Evolutionary conservation across 2,797 vertebrate species (phyloP), one percentile per base, ranked within the genome.

Genomic region (Oceanodroma leucorhoa): DNA sequence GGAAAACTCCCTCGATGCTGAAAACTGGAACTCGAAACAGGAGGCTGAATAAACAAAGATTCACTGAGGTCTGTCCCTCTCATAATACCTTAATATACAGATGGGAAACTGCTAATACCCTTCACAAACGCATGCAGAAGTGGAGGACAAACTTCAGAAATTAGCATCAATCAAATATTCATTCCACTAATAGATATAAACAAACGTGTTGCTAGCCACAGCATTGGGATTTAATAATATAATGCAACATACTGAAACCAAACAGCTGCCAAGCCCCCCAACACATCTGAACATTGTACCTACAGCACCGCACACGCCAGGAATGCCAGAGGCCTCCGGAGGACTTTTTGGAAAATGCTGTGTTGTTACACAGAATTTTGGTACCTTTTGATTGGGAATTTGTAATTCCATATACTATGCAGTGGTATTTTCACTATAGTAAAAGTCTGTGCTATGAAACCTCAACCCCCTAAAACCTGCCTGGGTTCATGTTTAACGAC

Each of bases 261-360:
- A 81, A 34, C 0, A 1, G 38, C 70, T 61, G 26, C 66, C 45
- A 34, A 65, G 38, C 32, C 58, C 60, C 3, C 1, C 26, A 32
- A 48, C 73, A 24, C 29, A 8, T 20, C n/a, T 26, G 58, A 70
- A 89, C 43, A 1, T 5, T 4, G 4, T 7, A 40, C 70, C 69
- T 46, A 36, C 62, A 46, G 40, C 32, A 14, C 34, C 2, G 2
- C 36, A 13, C 14, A 8, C 6, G 2, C 10, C 1, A 1, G 23
- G 24, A 57, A 34, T 4, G 34, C 10, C 18, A 36, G 9, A 72
- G 32, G 32, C 40, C 30, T 72, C 34, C 1, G 1, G 29, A 54
- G 11, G 41, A 26, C 26, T n/a, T 43, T 26, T 23, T 38, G 38
- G 57, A 43, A 91, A 57, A 51, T 3, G 11, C 5, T 0, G 0